Evolutionary conservation across 92 coral and sea anemone genomes (phyloP), one percentile per base, ranked within the genome.

Genomic region (Phenganax marumi): DNA sequence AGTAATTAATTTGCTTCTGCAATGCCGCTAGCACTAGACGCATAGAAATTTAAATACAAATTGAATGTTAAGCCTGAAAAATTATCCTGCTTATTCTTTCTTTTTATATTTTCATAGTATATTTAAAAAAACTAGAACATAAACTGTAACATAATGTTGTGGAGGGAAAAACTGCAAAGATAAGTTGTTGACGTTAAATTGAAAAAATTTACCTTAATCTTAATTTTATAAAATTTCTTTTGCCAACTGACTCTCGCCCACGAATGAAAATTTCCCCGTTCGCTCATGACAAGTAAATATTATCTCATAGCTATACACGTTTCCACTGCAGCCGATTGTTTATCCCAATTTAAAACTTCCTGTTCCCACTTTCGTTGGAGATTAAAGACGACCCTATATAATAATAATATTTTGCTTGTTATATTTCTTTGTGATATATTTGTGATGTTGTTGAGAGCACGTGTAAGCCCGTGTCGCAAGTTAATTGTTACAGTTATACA

Each of bases 381-480:
- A 9, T 49, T 50, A 14, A 73, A 73, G 26, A 24, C 12, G 12
- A 76, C 23, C 19, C 81, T 52, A 76, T 25, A 8, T 24, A 76
- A 26, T 78, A 9, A 78, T 62, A 26, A 33, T 48, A 78, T 55
- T 22, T 39, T 78, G 26, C 68, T 61, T 65, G 71, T 66, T 66
- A 60, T 65, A 72, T 78, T 78, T 78, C 83, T 78, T 78, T 78
- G 83, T 76, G 63, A 53, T 11, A 5, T 19, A 50, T 51, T 25
- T 78, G 23, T 25, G 83, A 48, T 63, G 55, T 61, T 77, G 70
- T 77, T 78, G 73, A 50, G 58, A 63, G 49, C 83, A 78, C 83
- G 83, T 78, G 83, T 50, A 50, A 25, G 46, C 83, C 83, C 55
- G 72, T 61, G 73, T 61, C 83, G 57, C 81, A 61, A 33, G 55